Evolutionary conservation across 2,888 invertebrate species (phyloP).

Genomic region (Acholoe squamosa): DNA sequence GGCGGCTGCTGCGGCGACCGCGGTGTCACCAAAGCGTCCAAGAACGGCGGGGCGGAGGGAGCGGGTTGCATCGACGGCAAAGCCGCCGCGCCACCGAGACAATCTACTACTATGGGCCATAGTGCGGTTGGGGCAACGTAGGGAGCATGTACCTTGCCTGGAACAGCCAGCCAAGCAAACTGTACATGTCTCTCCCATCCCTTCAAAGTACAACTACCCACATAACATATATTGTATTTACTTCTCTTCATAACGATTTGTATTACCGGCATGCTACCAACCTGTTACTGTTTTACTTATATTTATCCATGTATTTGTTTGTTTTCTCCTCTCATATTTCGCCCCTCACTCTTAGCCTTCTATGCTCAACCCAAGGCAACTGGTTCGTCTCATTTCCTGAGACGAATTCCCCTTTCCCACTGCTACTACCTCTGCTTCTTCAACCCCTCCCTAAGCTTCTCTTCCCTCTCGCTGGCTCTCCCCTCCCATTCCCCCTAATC

Average conservation of each 20-base stretch:
- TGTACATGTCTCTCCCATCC: background rate
- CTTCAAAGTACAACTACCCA: background rate
- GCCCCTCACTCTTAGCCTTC: background rate
- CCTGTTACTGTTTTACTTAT: background rate
- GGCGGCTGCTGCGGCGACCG: conserved; percentile 60
- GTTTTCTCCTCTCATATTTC: background rate
- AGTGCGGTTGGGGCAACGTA: conserved; percentile 14
- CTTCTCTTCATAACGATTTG: background rate
- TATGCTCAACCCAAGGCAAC: background rate
- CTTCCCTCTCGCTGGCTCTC: too few species aligned
- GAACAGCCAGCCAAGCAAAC: conserved; percentile 22
- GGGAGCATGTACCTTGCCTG: conserved; percentile 38
- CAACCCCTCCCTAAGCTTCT: too few species aligned
- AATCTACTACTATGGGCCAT: conserved; percentile 21
- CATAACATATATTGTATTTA: background rate
- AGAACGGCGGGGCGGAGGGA: conserved; percentile 28
- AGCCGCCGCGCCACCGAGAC: conserved; percentile 37
- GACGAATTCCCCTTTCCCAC: background rate
- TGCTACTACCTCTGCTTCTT: background rate
- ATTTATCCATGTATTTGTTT: too few species aligned
- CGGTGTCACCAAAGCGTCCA: conserved; percentile 60
- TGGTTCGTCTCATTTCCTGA: background rate
- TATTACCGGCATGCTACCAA: background rate
- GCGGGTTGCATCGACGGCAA: conserved; percentile 52
- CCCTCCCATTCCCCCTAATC: background rate